Evolutionary conservation across 1,140 invertebrate genomes (phyloP).

Genomic region (Teleogryllus occipitalis): DNA sequence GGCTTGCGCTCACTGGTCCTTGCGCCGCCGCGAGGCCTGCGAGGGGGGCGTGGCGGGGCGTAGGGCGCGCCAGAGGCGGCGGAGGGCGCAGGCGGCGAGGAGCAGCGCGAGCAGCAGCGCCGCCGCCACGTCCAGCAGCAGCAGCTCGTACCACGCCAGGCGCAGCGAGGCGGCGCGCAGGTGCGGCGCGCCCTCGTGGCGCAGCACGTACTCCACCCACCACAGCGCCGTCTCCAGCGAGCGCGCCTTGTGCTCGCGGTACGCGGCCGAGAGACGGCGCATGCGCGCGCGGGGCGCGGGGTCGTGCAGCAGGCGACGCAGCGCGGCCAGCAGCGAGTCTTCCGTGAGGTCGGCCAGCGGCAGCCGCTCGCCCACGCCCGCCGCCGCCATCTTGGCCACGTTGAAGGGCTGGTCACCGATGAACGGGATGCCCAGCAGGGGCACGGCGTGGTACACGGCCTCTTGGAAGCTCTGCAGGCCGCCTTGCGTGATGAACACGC

Average conservation of each 20-base stretch:
- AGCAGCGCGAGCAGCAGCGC: background rate
- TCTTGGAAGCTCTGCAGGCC: constrained; percentile 37
- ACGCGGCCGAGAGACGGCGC: constrained; percentile 32
- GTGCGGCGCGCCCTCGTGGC: constrained; percentile 46
- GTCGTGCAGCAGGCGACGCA: background rate
- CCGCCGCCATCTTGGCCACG: background rate
- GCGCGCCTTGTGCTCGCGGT: constrained; percentile 19
- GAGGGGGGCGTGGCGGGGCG: too few species aligned
- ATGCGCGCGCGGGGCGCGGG: constrained; percentile 28
- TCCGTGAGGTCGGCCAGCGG: background rate
- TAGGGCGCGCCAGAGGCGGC: background rate
- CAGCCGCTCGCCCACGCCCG: background rate
- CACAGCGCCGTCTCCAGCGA: constrained; percentile 46
- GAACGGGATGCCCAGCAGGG: constrained; percentile 33
- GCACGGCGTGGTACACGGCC: constrained; percentile 33
- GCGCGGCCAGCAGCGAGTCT: background rate
- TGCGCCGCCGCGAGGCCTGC: too few species aligned
- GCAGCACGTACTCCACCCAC: constrained; percentile 54
- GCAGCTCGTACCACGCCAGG: constrained; percentile 36
- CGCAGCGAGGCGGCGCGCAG: constrained; percentile 45
- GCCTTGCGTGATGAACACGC: constrained; percentile 38
- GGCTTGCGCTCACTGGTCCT: too few species aligned
- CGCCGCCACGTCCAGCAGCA: background rate
- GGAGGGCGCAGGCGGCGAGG: background rate
- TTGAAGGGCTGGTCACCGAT: constrained; percentile 11